Percentiles rank a stretch among this genome's conserved stretches.
Evolutionary conservation across 2,888 invertebrate genomes (phyloP).

Genomic region (Scaptomyza flava): DNA sequence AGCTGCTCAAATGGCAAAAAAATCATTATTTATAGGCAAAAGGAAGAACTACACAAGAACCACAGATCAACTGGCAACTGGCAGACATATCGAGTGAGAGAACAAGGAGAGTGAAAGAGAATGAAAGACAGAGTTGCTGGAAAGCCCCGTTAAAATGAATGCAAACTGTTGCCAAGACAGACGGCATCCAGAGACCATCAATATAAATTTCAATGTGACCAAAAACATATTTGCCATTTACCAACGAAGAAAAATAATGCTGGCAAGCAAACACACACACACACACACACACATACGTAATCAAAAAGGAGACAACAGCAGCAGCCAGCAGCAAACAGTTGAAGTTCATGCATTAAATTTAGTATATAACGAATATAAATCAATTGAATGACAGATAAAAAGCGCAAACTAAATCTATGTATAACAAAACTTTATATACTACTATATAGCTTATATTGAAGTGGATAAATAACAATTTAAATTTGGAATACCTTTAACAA

Average conservation of each 20-base stretch:
- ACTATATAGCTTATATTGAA: too few relatives aligned
- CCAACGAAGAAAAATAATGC: constrained; percentile 60
- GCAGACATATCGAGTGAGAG: constrained; percentile 2
- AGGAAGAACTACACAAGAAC: constrained; percentile 19
- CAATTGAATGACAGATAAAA: constrained; percentile 11
- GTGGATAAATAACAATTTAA: too few relatives aligned
- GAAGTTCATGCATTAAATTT: background rate
- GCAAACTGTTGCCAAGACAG: constrained; percentile 70
- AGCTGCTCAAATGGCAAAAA: constrained; percentile 61
- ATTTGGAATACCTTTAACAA: too few relatives aligned
- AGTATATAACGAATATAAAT: constrained; percentile 3
- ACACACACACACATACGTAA: constrained; percentile 10
- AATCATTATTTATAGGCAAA: constrained; percentile 69
- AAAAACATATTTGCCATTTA: constrained; percentile 60
- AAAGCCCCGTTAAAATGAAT: constrained; percentile 54
- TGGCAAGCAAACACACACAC: constrained; percentile 7
- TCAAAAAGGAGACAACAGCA: constrained; percentile 3
- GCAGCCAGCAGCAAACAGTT: constrained; percentile 1
- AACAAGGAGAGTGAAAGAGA: background rate
- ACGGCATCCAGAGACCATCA: constrained; percentile 59
- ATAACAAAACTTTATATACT: background rate
- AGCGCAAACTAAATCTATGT: background rate
- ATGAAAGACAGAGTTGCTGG: background rate
- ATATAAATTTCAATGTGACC: constrained; percentile 72
- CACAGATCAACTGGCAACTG: constrained; percentile 49